phyloP scores from a whole-genome alignment of 2,113 vertebrate species.

The Otocyon megalotis region DNA sequence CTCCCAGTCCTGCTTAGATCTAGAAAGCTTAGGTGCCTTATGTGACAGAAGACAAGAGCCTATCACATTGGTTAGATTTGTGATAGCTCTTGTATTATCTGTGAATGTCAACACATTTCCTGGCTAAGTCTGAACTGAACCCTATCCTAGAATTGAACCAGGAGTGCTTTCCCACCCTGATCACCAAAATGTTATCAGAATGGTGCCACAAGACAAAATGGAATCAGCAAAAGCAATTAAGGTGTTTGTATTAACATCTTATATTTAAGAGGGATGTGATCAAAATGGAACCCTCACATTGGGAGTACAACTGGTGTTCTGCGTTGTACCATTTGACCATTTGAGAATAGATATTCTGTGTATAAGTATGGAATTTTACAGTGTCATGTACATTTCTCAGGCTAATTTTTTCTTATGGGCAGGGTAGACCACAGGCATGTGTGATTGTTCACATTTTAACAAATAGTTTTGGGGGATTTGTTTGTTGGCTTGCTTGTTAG shows the following conservation, averaged over 20 bases:
- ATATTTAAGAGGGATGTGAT: background rate
- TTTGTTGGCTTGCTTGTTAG: background rate
- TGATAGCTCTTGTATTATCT: background rate
- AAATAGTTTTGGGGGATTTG: background rate
- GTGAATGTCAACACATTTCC: background rate
- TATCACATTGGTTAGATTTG: background rate
- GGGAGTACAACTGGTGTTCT: background rate
- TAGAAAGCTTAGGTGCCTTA: background rate
- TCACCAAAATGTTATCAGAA: background rate
- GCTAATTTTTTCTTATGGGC: background rate
- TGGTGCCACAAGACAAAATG: background rate
- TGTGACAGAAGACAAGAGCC: background rate
- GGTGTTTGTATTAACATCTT: background rate
- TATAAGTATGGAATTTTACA: conserved; percentile 1
- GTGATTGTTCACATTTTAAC: background rate
- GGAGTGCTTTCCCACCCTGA: too few relatives aligned
- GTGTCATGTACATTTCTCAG: background rate
- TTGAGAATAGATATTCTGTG: background rate
- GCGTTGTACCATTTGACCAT: background rate
- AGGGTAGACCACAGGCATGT: background rate
- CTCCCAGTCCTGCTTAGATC: background rate
- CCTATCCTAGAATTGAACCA: background rate
- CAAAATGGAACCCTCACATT: background rate
- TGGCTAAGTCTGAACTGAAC: background rate
- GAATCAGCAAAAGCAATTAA: background rate